A percentile compares a stretch with the other conserved stretches of the same genome.
phyloP scores from a whole-genome alignment of 2,113 vertebrate species.

The Lophochroa leadbeateri region DNA sequence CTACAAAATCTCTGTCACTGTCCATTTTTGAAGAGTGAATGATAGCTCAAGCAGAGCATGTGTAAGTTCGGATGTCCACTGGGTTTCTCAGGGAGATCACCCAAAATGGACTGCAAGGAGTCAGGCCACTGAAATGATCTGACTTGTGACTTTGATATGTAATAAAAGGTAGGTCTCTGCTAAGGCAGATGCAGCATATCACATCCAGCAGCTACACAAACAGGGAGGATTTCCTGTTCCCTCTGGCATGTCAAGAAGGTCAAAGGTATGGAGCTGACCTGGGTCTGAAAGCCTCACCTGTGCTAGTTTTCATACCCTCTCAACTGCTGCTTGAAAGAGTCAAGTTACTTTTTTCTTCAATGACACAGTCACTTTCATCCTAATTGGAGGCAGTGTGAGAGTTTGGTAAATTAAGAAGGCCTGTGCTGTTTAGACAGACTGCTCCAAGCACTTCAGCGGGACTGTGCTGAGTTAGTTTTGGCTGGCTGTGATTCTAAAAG shows the following conservation, averaged over 20 bases:
- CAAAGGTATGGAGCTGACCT: not conserved
- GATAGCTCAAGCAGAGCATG: not conserved
- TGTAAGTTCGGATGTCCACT: not conserved
- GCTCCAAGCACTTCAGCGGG: conserved; percentile 44
- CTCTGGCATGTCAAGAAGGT: not conserved
- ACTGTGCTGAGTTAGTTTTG: conserved; percentile 60
- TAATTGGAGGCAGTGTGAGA: conserved; percentile 11
- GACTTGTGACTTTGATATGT: not conserved
- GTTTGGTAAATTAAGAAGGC: conserved; percentile 52
- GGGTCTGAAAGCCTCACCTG: not conserved
- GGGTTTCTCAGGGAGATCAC: not conserved
- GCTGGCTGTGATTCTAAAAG: conserved; percentile 55
- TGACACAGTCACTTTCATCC: conserved; percentile 15
- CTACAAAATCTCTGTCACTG: not conserved
- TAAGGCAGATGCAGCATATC: not conserved
- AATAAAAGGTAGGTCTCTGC: not conserved
- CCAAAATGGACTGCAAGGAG: not conserved
- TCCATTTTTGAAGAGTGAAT: not conserved
- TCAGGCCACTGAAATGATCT: not conserved
- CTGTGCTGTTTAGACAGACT: conserved; percentile 60
- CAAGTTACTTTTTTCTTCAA: conserved; percentile 20
- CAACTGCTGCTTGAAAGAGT: not conserved
- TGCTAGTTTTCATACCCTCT: not conserved
- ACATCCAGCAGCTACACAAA: not conserved
- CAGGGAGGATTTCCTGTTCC: not conserved